Evolutionary conservation across 2,797 vertebrate species (phyloP), one percentile per base, ranked within the genome.

Genomic region (Halcyon badia): DNA sequence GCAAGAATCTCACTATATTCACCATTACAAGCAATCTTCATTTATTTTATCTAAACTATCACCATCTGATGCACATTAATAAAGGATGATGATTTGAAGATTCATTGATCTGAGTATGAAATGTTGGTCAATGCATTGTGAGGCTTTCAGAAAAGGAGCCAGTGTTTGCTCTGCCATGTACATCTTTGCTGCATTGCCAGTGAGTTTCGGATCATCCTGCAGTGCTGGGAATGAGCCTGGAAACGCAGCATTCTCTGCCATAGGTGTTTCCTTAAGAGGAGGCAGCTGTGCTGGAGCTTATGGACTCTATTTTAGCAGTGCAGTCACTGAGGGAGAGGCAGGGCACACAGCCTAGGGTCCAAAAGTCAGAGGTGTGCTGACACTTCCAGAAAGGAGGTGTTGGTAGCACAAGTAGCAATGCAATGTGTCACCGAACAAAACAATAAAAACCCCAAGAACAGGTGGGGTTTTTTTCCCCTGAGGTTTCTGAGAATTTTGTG

Each of bases 191-290:
- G 39, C 28, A 31, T 78, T 10, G 37, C 25, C 24, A 39, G n/a
- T 20, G 41, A 84, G 44, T 35, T 82, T 65, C 1, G 3, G 33
- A 37, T 61, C 49, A 65, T 52, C 62, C 70, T 82, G 52, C 28
- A 57, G 49, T 28, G 87, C 49, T 82, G 62, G 52, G 76, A 89
- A 52, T 20, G 35, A 83, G 41, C 28, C 24, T 83, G 65, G 19
- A 81, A 56, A 48, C 0, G 0, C 56, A 48, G n/a, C 4, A 2
- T 62, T 31, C 46, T 75, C 57, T 68, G 73, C 22, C 1, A 1
- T 10, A 41, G 60, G 22, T 64, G 13, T 75, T 83, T 65, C 37
- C 31, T 51, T n/a, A 35, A 44, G 37, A 42, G 31, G 37, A 48
- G 26, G 22, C 35, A 65, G 49, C 49, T 57, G 25, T n/a, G 30